phyloP scores from a whole-genome alignment of 2,113 vertebrate genomes.

The Regulus satrapa region DNA sequence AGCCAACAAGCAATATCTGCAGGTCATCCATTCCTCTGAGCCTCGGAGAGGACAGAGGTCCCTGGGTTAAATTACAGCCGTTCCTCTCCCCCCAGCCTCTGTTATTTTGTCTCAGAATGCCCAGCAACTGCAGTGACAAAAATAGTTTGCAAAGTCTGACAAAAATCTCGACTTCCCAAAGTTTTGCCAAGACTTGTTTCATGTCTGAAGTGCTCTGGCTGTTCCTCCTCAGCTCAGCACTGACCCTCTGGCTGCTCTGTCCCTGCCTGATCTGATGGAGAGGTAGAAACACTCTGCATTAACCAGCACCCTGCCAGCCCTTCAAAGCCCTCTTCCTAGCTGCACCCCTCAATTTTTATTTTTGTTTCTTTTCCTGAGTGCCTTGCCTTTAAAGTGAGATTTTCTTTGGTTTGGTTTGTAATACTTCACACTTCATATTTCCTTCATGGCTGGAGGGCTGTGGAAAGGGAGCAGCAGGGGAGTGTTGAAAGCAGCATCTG shows the following conservation, averaged over 20 bases:
- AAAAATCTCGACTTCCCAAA: neutral
- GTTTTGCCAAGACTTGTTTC: constrained; percentile 26
- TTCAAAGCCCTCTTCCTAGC: neutral
- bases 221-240: neutral
- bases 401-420: constrained; percentile 18
- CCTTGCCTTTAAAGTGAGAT: neutral
- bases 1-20: constrained; percentile 10
- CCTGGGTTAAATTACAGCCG: neutral
- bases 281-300: neutral
- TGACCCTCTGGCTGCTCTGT: neutral
- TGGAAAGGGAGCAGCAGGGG: neutral
- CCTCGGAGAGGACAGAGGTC: neutral
- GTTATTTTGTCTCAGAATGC: constrained; percentile 23
- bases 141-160: constrained; percentile 7
- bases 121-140: constrained; percentile 10
- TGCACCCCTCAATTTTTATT: neutral
- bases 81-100: neutral
- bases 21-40: neutral
- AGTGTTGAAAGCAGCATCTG: neutral
- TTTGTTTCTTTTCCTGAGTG: neutral
- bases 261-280: neutral
- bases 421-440: neutral
- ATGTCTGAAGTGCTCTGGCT: neutral
- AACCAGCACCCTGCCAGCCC: neutral
- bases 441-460: neutral